A percentile compares a stretch with the other conserved stretches of the same genome.
phyloP scores from a whole-genome alignment of 2,113 vertebrate species.

The Alectura lathami region DNA sequence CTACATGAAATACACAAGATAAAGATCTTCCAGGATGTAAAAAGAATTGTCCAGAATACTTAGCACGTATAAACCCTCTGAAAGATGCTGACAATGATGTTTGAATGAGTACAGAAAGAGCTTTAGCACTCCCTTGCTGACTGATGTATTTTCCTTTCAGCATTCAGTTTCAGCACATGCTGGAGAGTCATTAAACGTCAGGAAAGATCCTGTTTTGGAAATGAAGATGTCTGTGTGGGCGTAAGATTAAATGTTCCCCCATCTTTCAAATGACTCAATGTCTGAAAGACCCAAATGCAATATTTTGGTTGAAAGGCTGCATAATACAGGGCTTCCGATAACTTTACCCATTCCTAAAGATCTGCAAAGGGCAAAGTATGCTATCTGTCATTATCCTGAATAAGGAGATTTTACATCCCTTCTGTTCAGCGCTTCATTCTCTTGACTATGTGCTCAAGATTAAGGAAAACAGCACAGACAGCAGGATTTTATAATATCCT shows the following conservation, averaged over 20 bases:
- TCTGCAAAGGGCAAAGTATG: constrained; percentile 23
- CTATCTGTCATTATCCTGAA: constrained; percentile 8
- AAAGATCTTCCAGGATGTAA: not conserved
- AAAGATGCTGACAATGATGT: constrained; percentile 30
- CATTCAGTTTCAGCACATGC: constrained; percentile 44
- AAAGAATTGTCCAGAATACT: not conserved
- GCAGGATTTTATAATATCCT: constrained; percentile 28
- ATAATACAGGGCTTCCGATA: constrained; percentile 23
- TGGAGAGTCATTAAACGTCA: constrained; percentile 42
- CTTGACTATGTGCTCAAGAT: constrained; percentile 25
- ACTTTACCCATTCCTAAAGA: constrained; percentile 16
- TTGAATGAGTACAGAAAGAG: not conserved
- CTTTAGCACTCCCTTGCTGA: constrained; percentile 31
- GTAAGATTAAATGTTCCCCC: constrained; percentile 35
- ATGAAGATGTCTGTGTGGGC: constrained; percentile 37
- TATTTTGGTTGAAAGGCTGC: constrained; percentile 38
- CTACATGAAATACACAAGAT: not conserved
- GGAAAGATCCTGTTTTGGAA: constrained; percentile 42
- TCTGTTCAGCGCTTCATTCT: constrained; percentile 6
- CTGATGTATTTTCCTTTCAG: constrained; percentile 53
- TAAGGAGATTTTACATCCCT: constrained; percentile 24
- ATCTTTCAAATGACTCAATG: constrained; percentile 30
- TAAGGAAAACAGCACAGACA: constrained; percentile 36
- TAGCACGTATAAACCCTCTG: not conserved
- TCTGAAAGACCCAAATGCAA: constrained; percentile 38